Conservation (phyloP, 2,113 vertebrate species). For the Oryzias melastigma region DNA sequence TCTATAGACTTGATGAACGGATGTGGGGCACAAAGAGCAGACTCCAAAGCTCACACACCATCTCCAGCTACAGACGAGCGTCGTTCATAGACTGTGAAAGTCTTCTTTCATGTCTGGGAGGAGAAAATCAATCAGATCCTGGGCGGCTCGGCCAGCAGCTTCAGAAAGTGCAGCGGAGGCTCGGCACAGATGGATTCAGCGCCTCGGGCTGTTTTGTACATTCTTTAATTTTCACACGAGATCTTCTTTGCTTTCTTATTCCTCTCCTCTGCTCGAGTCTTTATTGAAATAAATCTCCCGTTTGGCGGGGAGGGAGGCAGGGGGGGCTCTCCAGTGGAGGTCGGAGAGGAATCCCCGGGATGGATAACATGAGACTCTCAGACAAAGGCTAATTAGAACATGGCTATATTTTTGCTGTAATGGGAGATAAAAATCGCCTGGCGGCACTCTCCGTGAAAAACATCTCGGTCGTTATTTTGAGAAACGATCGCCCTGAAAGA, state of each 20-base stretch:
- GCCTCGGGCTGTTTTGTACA: slow-evolving; percentile 47
- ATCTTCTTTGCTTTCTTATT: slow-evolving; percentile 24
- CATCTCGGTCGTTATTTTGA: slow-evolving; percentile 38
- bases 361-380: slow-evolving; percentile 39
- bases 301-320: neutral
- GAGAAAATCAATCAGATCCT: slow-evolving; percentile 15
- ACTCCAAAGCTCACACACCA: no score
- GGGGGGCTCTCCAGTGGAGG: neutral
- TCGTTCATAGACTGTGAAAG: no score
- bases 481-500: slow-evolving; percentile 30
- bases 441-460: slow-evolving; percentile 19
- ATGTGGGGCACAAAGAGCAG: no score
- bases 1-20: no score
- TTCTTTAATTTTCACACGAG: slow-evolving; percentile 39
- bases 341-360: neutral
- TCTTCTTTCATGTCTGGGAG: neutral
- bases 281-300: slow-evolving; percentile 57
- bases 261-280: slow-evolving; percentile 8
- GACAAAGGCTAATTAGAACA: slow-evolving; percentile 62
- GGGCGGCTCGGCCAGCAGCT: neutral
- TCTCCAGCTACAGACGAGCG: no score
- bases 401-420: slow-evolving; percentile 46
- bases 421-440: slow-evolving; percentile 47
- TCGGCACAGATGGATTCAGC: slow-evolving; percentile 13
- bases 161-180: slow-evolving; percentile 56